Evolutionary conservation across 2,797 vertebrate species (phyloP), one percentile per base, ranked within the genome.

Genomic region (Podargus strigoides): DNA sequence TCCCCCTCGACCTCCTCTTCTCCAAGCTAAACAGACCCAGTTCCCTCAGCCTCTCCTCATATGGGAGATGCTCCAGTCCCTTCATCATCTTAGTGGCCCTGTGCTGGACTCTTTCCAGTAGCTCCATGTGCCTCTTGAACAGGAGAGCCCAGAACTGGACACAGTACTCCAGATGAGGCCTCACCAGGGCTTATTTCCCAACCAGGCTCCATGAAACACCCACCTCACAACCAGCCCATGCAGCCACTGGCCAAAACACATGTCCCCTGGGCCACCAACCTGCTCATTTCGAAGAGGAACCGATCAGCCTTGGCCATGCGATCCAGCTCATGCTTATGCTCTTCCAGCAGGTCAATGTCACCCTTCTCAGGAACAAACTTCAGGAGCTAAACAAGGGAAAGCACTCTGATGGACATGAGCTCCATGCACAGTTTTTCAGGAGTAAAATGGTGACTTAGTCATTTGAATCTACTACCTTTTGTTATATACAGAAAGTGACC

Each of bases 201-300:
- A 18, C 23, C 21, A 91, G 46, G 30, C 36, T 85, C 46, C 60
- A 28, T 3, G 10, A 24, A 90, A 73, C 23, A 85, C 86, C 23
- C 30, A 32, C 20, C 14, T 67, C 9, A 2, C 1, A 1, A 26
- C 13, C 44, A 79, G 21, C 32, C 58, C 0, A 0, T 46, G 66
- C 41, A 88, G 66, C 14, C 60, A 64, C 27, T 64, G 62, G 24
- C 41, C 58, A 69, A 30, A 75, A 27, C 36, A 22, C 0, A 0
- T 15, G 69, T 77, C 11, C 46, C 69, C n/a, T 44, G 63, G 44
- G 87, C 15, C 77, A 93, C 93, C 94, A 93, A 99, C 99, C 99
- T 98, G 98, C 99, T 99, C 99, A 99, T 99, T 77, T 99, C 99
- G 5, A 98, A 99, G 72, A 99, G 98, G 96, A 99, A 99, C n/a